Base-by-base conservation (phyloP, 37 sponge, comb jelly and placozoan genomes). In the Chondrosia reniformis region DNA sequence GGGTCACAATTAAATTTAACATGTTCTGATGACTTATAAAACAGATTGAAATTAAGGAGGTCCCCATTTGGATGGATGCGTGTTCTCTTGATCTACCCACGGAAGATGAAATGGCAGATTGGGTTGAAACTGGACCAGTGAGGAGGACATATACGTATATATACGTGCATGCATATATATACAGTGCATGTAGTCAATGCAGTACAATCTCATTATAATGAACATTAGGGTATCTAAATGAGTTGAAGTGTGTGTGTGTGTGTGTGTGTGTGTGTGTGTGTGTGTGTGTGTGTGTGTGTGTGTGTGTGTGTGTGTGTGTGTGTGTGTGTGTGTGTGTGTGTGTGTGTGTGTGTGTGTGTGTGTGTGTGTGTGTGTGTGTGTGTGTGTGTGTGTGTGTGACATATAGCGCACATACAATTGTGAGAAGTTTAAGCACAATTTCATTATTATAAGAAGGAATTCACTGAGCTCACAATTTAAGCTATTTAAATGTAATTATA, bases 1-100 rank as follows among this genome's bases (percentile, higher is more conserved):
- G n/a, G n/a, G n/a, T n/a, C n/a, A n/a, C n/a, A n/a, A n/a, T n/a
- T n/a, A n/a, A n/a, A n/a, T n/a, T n/a, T n/a, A n/a, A n/a, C n/a
- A n/a, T n/a, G n/a, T n/a, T n/a, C n/a, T n/a, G n/a, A n/a, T n/a
- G n/a, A n/a, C n/a, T n/a, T n/a, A n/a, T n/a, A n/a, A n/a, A n/a
- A 10, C 31, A 84, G 85, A 57, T 85, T 15, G 37, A 67, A 37
- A 79, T 52, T 73, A 67, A 90, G 25, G 88, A 87, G 74, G 27
- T 38, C n/a, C 82, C 84, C 28, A 82, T 64, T 38, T 93, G 94
- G 94, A 37, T 93, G 24, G 39, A 25, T n/a, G 24, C 76, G 21
- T 80, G 58, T 40, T 1, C 24, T 17, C 19, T 38, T 31, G 76
- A 45, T 19, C 78, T 73, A 0, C 84, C 81, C 28, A 58, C 64